phyloP scores from a whole-genome alignment of 1,140 invertebrate species.

The Microplitis mediator region DNA sequence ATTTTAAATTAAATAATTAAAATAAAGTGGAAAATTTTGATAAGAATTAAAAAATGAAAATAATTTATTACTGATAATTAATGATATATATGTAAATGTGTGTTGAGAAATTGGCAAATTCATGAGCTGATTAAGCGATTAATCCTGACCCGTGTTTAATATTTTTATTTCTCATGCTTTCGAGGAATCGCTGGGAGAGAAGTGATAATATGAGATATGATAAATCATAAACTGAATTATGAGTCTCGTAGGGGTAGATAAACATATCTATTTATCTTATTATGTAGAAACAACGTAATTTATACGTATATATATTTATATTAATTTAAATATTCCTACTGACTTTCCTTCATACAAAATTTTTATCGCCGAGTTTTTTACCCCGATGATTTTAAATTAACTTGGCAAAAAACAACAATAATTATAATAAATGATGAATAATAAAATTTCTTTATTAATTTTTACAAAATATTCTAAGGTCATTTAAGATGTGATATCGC shows the following conservation, averaged over 20 bases:
- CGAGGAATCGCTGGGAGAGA: neutral
- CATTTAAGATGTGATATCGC: constrained; percentile 16
- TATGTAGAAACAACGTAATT: too few relatives aligned
- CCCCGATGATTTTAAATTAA: too few relatives aligned
- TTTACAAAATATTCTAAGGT: constrained; percentile 13
- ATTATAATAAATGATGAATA: neutral
- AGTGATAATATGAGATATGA: constrained; percentile 4
- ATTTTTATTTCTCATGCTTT: neutral
- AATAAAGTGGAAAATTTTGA: neutral
- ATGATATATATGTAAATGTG: neutral
- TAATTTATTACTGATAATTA: neutral
- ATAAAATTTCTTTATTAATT: neutral
- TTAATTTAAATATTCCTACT: neutral
- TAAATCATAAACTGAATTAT: neutral
- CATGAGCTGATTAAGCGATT: neutral
- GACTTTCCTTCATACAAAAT: neutral
- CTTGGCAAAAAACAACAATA: neutral
- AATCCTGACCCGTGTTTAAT: neutral
- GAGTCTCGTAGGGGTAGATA: constrained; percentile 4
- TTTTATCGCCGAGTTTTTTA: too few relatives aligned
- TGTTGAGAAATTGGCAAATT: neutral
- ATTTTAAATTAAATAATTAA: too few relatives aligned
- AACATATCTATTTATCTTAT: neutral
- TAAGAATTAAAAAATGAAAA: neutral
- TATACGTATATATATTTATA: too few relatives aligned